These are phyloP conservation scores for Saccopteryx bilineata DNA, from an alignment of 2,113 vertebrate species.

Conservation along the genomic window DNA sequence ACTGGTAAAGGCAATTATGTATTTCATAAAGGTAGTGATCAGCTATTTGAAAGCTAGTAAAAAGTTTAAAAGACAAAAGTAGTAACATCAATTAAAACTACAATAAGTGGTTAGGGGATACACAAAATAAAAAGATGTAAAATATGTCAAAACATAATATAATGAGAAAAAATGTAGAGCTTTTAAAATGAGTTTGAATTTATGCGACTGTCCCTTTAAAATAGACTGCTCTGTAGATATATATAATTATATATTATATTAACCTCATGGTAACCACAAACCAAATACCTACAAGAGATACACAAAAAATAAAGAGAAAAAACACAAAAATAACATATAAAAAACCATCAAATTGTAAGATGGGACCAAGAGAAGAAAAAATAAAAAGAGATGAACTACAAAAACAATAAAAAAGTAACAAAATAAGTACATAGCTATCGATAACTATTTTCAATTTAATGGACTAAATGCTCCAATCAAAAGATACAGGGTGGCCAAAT, in stretches of 20 bases:
- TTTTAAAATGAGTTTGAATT: not conserved
- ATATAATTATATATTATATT: not conserved
- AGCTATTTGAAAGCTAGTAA: not conserved
- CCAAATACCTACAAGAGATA: not conserved
- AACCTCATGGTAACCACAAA: not conserved
- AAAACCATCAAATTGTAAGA: not conserved
- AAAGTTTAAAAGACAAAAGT: not conserved
- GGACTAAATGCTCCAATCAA: not conserved
- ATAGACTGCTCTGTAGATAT: not conserved
- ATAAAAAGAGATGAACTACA: not conserved
- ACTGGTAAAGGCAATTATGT: not conserved
- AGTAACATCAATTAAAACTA: not conserved
- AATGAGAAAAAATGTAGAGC: not conserved
- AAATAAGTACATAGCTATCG: not conserved
- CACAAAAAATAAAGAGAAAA: not conserved
- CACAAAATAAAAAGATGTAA: not conserved
- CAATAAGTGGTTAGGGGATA: not conserved
- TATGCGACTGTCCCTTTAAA: not conserved
- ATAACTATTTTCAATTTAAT: not conserved
- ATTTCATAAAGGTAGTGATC: not conserved
- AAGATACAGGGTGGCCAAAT: not conserved
- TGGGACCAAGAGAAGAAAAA: not conserved
- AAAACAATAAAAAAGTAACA: not conserved
- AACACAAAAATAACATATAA: not conserved
- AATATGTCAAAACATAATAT: not conserved